phyloP scores from a whole-genome alignment of 2,888 invertebrate species.

The Strigamia crassipes region DNA sequence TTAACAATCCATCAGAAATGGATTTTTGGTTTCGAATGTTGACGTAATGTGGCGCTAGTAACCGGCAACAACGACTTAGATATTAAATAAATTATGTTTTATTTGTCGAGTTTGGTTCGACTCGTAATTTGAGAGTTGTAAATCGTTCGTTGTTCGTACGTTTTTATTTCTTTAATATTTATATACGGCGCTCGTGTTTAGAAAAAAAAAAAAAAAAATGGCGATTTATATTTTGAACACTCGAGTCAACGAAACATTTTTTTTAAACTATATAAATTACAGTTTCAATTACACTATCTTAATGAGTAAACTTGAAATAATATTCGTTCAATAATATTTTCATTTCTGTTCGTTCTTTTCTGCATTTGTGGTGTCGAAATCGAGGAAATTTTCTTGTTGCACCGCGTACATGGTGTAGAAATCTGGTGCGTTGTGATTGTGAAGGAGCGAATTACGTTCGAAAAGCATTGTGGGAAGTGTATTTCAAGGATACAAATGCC shows the following conservation, averaged over 20 bases:
- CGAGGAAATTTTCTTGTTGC: not conserved
- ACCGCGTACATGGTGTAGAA: slow-evolving; percentile 5
- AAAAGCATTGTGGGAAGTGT: not conserved
- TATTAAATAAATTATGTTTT: too few species aligned
- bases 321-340: not conserved
- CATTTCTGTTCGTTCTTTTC: not conserved
- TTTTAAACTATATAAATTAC: too few species aligned
- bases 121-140: too few species aligned
- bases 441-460: not conserved
- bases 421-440: not conserved
- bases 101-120: too few species aligned
- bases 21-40: not conserved
- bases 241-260: too few species aligned
- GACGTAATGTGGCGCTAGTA: not conserved
- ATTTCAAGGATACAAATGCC: slow-evolving; percentile 8
- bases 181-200: too few species aligned
- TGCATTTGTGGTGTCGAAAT: not conserved
- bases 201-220: too few species aligned
- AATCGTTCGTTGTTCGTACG: too few species aligned
- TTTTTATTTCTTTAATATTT: not conserved
- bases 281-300: not conserved
- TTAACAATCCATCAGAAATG: slow-evolving; percentile 7
- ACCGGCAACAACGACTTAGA: too few species aligned
- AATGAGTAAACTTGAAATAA: not conserved
- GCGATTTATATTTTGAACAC: too few species aligned